phyloP scores from a whole-genome alignment of 37 sponge, comb jelly and placozoan genomes.

The Aplysina aerophoba region DNA sequence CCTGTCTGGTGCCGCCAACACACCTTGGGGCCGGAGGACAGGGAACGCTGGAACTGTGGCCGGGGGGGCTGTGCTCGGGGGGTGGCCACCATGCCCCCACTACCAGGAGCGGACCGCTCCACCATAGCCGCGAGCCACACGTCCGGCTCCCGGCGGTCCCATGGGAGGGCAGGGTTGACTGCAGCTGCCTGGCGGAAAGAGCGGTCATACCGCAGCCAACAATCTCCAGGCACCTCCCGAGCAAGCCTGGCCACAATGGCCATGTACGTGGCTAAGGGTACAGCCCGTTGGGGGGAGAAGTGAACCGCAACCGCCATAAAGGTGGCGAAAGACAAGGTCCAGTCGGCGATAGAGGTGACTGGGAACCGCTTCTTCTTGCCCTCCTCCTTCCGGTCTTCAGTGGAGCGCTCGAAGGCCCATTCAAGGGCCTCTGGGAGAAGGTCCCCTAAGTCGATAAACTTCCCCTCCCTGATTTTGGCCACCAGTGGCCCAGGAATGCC shows the following conservation, averaged over 20 bases:
- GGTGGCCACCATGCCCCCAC: not conserved
- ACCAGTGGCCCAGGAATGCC: not conserved
- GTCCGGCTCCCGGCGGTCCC: slow-evolving; percentile 27
- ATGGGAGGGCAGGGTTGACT: slow-evolving; percentile 4
- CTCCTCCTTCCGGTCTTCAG: slow-evolving; percentile 10
- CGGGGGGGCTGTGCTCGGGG: too few relatives aligned
- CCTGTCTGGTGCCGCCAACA: not conserved
- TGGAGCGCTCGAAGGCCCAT: slow-evolving; percentile 4
- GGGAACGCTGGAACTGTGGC: not conserved
- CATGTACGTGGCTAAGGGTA: not conserved
- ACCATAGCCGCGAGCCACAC: slow-evolving; percentile 7
- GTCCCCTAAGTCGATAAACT: slow-evolving; percentile 21
- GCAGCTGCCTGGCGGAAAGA: slow-evolving; percentile 29
- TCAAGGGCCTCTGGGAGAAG: slow-evolving; percentile 23
- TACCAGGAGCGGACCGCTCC: not conserved
- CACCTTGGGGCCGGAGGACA: not conserved
- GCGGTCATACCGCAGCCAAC: slow-evolving; percentile 25
- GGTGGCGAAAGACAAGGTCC: slow-evolving; percentile 19
- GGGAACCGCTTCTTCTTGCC: not conserved
- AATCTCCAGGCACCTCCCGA: not conserved
- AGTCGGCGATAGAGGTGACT: not conserved
- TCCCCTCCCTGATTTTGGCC: slow-evolving; percentile 5
- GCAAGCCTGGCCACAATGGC: slow-evolving; percentile 2
- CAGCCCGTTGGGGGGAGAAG: not conserved
- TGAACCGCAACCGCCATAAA: not conserved